Evolutionary conservation across 2,888 invertebrate species (phyloP).

Genomic region (Epirrita christyi): DNA sequence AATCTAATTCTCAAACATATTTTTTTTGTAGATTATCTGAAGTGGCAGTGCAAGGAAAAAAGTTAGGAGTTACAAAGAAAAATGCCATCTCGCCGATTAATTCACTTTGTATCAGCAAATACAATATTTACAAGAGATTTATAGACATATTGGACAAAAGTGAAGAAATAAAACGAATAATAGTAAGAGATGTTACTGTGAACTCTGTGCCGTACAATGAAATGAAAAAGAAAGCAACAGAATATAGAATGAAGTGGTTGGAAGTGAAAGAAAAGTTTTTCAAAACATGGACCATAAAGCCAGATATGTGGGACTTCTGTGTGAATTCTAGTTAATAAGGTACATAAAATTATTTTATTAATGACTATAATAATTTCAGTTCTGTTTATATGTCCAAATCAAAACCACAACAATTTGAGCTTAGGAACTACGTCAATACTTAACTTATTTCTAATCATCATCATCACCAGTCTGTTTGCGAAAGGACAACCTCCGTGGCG

Average conservation of each 20-base stretch:
- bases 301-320: slow-evolving; percentile 76
- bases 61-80: slow-evolving; percentile 91
- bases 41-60: slow-evolving; percentile 91
- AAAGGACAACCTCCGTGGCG: too few relatives aligned
- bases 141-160: slow-evolving; percentile 62
- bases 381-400: too few relatives aligned
- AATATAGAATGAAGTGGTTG: slow-evolving; percentile 66
- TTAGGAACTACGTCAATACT: too few relatives aligned
- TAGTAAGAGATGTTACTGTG: slow-evolving; percentile 43
- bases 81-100: slow-evolving; percentile 64
- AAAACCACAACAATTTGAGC: too few relatives aligned
- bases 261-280: slow-evolving; percentile 76
- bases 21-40: slow-evolving; percentile 85
- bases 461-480: too few relatives aligned
- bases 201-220: slow-evolving; percentile 60
- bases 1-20: background rate
- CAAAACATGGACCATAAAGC: slow-evolving; percentile 83
- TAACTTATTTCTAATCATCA: too few relatives aligned
- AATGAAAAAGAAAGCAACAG: slow-evolving; percentile 66
- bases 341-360: background rate
- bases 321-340: slow-evolving; percentile 41
- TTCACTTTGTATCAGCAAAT: slow-evolving; percentile 83
- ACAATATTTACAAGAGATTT: slow-evolving; percentile 79
- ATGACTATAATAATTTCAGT: background rate
- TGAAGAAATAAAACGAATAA: slow-evolving; percentile 45